These are phyloP conservation scores for Synergus itoensis DNA, from an alignment of 2,888 invertebrate species.

Conservation along the genomic window DNA sequence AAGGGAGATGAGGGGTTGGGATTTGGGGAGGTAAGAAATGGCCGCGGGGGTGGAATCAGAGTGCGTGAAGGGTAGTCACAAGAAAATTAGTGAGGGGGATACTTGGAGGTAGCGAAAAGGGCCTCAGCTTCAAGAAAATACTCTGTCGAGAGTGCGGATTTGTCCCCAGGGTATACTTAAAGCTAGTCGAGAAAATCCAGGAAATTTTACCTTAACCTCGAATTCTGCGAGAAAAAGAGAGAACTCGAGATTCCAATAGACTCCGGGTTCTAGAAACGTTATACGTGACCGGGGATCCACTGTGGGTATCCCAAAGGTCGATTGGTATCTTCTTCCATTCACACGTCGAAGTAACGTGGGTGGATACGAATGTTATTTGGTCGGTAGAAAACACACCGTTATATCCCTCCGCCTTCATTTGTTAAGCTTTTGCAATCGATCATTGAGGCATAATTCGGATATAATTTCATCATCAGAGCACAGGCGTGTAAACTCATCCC, in stretches of 20 bases:
- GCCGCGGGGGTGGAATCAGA: constrained; percentile 61
- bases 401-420: constrained; percentile 21
- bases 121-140: constrained; percentile 58
- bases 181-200: constrained; percentile 61
- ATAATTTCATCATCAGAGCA: constrained; percentile 37
- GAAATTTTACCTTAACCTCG: constrained; percentile 61
- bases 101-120: constrained; percentile 49
- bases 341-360: constrained; percentile 53
- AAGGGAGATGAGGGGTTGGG: constrained; percentile 46
- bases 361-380: constrained; percentile 1
- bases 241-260: constrained; percentile 56
- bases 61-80: constrained; percentile 53
- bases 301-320: constrained; percentile 57
- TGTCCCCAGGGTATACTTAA: constrained; percentile 72
- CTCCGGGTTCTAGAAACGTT: constrained; percentile 52
- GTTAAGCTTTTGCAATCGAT: constrained; percentile 17
- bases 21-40: constrained; percentile 56
- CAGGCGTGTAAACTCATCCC: constrained; percentile 15
- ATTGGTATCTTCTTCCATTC: constrained; percentile 56
- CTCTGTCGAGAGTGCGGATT: constrained; percentile 70
- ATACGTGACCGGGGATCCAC: constrained; percentile 58
- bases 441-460: constrained; percentile 26
- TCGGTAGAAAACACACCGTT: constrained; percentile 1
- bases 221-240: constrained; percentile 41
- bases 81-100: constrained; percentile 62